phyloP scores from a whole-genome alignment of 2,888 invertebrate genomes.

The Sesia bembeciformis region DNA sequence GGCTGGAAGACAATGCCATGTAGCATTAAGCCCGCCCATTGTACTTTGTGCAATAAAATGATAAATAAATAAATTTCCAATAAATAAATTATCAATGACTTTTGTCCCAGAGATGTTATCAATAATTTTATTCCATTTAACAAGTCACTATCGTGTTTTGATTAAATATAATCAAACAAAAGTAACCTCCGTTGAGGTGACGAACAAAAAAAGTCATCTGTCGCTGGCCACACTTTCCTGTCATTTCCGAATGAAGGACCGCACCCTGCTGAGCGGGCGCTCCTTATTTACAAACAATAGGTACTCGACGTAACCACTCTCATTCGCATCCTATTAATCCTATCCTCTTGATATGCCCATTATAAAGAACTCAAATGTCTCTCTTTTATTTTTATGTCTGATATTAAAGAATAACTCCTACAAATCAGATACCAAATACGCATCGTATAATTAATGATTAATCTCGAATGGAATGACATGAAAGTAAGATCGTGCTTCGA shows the following conservation, averaged over 20 bases:
- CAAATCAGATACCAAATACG: constrained; percentile 58
- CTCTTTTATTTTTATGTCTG: background rate
- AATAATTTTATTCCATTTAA: too few relatives aligned
- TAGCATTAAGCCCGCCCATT: too few relatives aligned
- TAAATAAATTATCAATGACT: too few relatives aligned
- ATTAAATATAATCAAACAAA: too few relatives aligned
- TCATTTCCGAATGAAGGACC: constrained; percentile 31
- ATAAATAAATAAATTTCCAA: too few relatives aligned
- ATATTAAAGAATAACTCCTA: constrained; percentile 41
- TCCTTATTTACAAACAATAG: constrained; percentile 58
- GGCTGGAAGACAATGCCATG: too few relatives aligned
- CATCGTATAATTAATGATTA: constrained; percentile 64
- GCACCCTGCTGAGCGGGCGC: constrained; percentile 43
- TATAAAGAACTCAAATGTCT: background rate
- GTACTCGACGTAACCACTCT: constrained; percentile 26
- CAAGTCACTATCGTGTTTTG: too few relatives aligned
- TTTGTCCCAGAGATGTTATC: too few relatives aligned
- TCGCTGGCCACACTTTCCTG: constrained; percentile 18
- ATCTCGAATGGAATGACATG: constrained; percentile 63
- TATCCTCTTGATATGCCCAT: constrained; percentile 10
- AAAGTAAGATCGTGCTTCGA: constrained; percentile 65
- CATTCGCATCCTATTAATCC: constrained; percentile 30
- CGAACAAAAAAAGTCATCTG: background rate
- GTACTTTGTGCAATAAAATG: too few relatives aligned
- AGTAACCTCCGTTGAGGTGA: background rate